Base-by-base conservation (phyloP, 2,888 invertebrate species). In the Antitype chi region DNA sequence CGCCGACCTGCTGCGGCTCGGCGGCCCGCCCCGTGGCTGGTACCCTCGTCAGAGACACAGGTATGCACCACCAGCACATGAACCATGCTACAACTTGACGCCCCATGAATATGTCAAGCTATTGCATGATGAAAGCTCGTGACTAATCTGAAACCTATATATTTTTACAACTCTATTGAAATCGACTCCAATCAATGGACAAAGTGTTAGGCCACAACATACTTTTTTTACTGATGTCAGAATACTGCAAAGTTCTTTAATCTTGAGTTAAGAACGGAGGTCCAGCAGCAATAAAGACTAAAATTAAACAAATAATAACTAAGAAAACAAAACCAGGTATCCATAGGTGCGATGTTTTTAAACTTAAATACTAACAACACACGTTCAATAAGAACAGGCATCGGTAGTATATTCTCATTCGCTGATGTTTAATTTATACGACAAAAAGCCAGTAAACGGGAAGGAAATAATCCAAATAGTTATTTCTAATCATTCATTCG, bases 21-120 rank as follows among this genome's bases (percentile, higher is more conserved):
- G 98, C 2, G 98, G 98, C 0, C 98, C 98, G 0, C 98, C 98
- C 25, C 97, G 98, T 70, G 98, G 98, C 86, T 98, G 98, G 98
- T 98, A 98, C 92, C 98, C 98, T 11, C 97, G 97, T 90, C 98
- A 97, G 91, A 96, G 97, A 89, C 97, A 97, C 90, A 97, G 98
- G 97, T 80, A 66, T 23, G n/a, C 25, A 62, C 32, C 20, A 38
- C 28, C 20, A 59, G 23, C 43, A 32, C 20, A 47, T 11, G 23
- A 25, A 55, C 17, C 32, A 55, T 38, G 2, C 32, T 23, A 49
- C 23, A 28, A 52, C 15, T 47, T 53, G 32, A n/a, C 6, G 32
- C 1, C 6, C 11, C 9, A 32, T 53, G 1, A 52, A 23, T 15
- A 32, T 23, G 28, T 52, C 49, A 52, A 67, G 23, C 52, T 49